These are phyloP conservation scores for Camponotus floridanus DNA, from an alignment of 1,140 invertebrate species.

Conservation along the genomic window DNA sequence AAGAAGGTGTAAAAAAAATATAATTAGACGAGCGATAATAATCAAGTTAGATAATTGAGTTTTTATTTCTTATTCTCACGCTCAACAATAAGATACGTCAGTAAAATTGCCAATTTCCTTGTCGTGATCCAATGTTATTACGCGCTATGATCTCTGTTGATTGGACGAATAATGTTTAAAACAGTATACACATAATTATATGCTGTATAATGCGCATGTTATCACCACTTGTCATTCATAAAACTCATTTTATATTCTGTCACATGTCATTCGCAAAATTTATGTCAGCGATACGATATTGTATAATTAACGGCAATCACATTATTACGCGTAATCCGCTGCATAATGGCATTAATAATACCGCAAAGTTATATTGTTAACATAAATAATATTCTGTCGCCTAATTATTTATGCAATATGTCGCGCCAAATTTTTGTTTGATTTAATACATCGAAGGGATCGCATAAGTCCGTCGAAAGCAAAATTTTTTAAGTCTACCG, in stretches of 20 bases:
- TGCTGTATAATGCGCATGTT: constrained; percentile 41
- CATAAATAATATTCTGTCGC: constrained; percentile 34
- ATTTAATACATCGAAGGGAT: not conserved
- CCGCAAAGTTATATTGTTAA: constrained; percentile 49
- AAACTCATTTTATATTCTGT: constrained; percentile 59
- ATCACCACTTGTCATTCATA: constrained; percentile 56
- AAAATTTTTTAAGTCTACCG: constrained; percentile 11
- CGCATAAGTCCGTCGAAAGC: not conserved
- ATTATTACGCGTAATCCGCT: constrained; percentile 57
- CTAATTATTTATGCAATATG: constrained; percentile 38
- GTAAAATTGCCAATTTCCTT: constrained; percentile 30
- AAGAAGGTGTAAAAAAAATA: not conserved
- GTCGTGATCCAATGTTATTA: constrained; percentile 16
- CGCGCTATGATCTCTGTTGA: constrained; percentile 30
- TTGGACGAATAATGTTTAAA: constrained; percentile 44
- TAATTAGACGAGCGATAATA: not conserved
- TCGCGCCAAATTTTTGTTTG: constrained; percentile 18
- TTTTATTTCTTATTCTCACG: not conserved
- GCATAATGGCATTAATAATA: constrained; percentile 49
- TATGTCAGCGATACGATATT: constrained; percentile 36
- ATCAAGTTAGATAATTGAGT: not conserved
- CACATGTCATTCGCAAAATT: constrained; percentile 52
- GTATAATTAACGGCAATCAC: constrained; percentile 60
- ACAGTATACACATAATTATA: constrained; percentile 38
- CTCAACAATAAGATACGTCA: not conserved